Evolutionary conservation across 2,797 vertebrate species (phyloP).

Genomic region (Xiphorhynchus erythropygius): DNA sequence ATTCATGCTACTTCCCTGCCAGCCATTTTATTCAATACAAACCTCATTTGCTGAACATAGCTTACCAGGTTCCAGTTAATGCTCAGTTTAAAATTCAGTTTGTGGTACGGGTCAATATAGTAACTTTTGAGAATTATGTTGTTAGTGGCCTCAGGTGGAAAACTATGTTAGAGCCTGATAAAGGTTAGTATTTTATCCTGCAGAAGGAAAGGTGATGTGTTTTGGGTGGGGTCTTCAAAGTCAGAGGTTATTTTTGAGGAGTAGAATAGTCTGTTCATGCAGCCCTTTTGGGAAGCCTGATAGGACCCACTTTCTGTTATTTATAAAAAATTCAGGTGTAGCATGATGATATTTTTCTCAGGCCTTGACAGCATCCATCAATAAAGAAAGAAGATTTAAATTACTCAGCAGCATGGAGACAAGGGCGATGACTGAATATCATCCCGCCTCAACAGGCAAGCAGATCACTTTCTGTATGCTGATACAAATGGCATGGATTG

Average conservation of each 20-base stretch:
- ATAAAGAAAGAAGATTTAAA: not conserved
- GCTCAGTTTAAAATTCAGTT: not conserved
- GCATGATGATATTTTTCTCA: not conserved
- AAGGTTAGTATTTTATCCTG: not conserved
- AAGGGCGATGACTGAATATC: not conserved
- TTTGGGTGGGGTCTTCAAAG: not conserved
- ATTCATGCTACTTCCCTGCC: not conserved
- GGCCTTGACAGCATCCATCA: not conserved
- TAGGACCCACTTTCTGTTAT: not conserved
- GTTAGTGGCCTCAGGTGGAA: not conserved
- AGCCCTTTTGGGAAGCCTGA: not conserved
- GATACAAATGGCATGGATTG: not conserved
- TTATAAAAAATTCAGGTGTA: not conserved
- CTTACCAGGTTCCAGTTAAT: not conserved
- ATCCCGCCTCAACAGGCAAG: not conserved
- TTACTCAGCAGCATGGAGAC: not conserved
- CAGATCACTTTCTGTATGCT: not conserved
- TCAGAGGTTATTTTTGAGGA: not conserved
- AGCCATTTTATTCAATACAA: conserved; percentile 26
- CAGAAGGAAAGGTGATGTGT: not conserved
- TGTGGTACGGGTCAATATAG: not conserved
- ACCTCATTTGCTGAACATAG: not conserved
- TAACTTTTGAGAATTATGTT: not conserved
- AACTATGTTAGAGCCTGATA: not conserved
- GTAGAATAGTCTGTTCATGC: no score